A percentile compares a stretch with the other conserved stretches of the same genome.
These are phyloP conservation scores for Cistogaster globosa DNA, from an alignment of 2,888 invertebrate genomes.

Conservation along the genomic window DNA sequence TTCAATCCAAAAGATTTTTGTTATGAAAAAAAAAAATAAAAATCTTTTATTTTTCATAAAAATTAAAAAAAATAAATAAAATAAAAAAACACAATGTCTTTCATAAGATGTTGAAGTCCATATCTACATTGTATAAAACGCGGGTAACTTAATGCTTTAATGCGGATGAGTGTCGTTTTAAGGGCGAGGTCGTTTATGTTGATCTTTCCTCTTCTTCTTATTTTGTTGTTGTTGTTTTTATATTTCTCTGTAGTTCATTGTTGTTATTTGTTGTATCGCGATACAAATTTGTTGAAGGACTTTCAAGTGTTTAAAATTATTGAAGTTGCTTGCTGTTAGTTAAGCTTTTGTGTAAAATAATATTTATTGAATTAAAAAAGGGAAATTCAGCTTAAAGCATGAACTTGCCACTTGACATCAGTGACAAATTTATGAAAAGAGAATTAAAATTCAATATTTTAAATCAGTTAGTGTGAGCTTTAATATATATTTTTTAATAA, in stretches of 20 bases:
- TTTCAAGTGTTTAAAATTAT: constrained; percentile 25
- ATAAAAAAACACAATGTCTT: neutral
- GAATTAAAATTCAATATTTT: too few species aligned
- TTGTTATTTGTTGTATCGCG: neutral
- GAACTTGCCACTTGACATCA: constrained; percentile 61
- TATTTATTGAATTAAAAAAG: constrained; percentile 3
- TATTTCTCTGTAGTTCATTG: neutral
- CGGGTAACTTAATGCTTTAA: constrained; percentile 19
- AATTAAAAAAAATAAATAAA: too few species aligned
- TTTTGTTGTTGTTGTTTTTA: constrained; percentile 2
- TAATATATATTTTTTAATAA: too few species aligned
- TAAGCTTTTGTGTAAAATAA: constrained; percentile 3
- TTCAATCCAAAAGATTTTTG: neutral
- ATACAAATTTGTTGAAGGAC: constrained; percentile 26
- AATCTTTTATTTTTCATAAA: constrained; percentile 26
- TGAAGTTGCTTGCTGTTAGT: neutral
- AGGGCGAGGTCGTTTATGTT: constrained; percentile 55
- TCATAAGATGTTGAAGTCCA: neutral
- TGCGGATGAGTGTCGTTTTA: constrained; percentile 16
- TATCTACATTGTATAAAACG: neutral
- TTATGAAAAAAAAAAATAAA: constrained; percentile 7
- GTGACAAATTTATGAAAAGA: constrained; percentile 11
- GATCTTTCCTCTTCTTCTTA: neutral
- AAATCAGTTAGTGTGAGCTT: too few species aligned
- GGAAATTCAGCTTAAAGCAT: neutral